These are phyloP conservation scores for Pachycephala philippinensis DNA, from an alignment of 2,113 vertebrate genomes.

Conservation along the genomic window DNA sequence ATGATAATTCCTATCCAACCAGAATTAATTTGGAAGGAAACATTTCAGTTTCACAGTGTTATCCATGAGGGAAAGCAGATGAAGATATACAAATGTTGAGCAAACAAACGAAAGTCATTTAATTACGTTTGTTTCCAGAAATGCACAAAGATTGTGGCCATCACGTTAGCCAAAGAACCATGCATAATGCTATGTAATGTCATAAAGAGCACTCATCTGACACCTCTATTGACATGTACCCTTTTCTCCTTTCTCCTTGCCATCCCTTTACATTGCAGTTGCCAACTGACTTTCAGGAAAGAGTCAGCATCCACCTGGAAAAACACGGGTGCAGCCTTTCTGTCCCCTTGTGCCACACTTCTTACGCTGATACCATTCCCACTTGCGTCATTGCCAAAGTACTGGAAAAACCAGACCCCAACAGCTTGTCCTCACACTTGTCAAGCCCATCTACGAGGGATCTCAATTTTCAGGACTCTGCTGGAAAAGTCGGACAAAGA, in stretches of 20 bases:
- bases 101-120: neutral
- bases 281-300: constrained; percentile 88
- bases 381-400: constrained; percentile 85
- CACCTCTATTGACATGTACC: neutral
- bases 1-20: neutral
- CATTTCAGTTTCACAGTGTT: neutral
- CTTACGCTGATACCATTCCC: constrained; percentile 84
- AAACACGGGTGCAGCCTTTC: constrained; percentile 79
- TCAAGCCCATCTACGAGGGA: constrained; percentile 78
- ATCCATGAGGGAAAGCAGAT: neutral
- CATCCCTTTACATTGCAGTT: constrained; percentile 71
- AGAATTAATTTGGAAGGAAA: neutral
- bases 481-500: constrained; percentile 75
- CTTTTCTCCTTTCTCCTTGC: neutral
- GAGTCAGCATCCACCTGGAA: constrained; percentile 86
- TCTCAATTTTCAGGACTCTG: constrained; percentile 71
- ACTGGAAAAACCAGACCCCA: constrained; percentile 87
- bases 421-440: constrained; percentile 81
- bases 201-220: neutral
- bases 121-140: neutral
- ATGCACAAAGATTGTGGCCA: neutral
- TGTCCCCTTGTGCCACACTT: constrained; percentile 77
- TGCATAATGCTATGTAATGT: neutral
- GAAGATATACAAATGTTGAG: neutral
- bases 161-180: neutral